Conservation (phyloP, 2,113 vertebrate species). For the Phyllostomus hastatus region DNA sequence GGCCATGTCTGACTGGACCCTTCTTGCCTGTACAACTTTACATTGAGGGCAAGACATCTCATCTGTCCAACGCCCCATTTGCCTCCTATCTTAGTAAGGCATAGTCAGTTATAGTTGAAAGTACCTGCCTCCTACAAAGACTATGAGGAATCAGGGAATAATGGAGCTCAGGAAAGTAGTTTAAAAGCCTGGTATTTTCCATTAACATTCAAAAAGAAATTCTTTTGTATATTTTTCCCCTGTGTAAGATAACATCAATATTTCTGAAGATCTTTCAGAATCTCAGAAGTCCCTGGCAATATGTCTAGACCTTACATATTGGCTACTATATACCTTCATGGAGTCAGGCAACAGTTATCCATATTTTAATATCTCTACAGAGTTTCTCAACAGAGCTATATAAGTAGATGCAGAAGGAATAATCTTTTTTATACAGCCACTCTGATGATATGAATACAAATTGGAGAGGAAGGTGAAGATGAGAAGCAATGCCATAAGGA, state of each 20-base stretch:
- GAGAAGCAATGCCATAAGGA: constrained; percentile 49
- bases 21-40: background rate
- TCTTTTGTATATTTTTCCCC: background rate
- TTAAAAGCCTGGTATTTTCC: constrained; percentile 3
- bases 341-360: background rate
- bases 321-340: background rate
- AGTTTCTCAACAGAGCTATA: constrained; percentile 31
- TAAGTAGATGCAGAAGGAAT: constrained; percentile 1
- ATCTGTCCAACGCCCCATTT: background rate
- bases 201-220: constrained; percentile 17
- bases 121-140: background rate
- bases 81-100: background rate
- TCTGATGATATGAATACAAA: constrained; percentile 59
- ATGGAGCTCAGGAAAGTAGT: background rate
- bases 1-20: background rate
- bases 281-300: background rate
- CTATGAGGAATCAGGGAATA: background rate
- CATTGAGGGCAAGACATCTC: background rate
- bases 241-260: background rate
- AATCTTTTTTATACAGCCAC: constrained; percentile 45
- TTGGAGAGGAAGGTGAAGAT: constrained; percentile 56
- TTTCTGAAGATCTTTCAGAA: constrained; percentile 7
- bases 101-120: background rate
- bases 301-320: constrained; percentile 16
- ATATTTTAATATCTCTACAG: constrained; percentile 20